Conservation (phyloP, 2,113 vertebrate genomes). For the Monopterus albus region DNA sequence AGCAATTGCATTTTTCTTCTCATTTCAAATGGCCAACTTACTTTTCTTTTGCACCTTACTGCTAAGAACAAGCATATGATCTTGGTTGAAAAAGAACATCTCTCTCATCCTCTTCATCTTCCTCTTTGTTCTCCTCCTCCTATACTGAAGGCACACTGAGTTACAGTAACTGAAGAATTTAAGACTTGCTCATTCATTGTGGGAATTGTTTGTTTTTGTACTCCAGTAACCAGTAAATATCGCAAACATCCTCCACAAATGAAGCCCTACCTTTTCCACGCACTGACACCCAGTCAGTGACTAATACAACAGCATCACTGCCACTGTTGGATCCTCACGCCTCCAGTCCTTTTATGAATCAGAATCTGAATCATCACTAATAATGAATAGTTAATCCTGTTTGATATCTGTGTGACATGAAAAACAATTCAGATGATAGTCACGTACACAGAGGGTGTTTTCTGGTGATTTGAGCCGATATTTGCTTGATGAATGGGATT, state of each 20-base stretch:
- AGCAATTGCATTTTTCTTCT: neutral
- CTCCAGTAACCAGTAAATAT: neutral
- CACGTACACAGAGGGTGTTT: neutral
- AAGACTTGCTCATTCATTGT: conserved; percentile 17
- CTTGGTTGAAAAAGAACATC: neutral
- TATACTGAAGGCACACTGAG: neutral
- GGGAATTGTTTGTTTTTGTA: conserved; percentile 27
- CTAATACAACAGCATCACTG: conserved; percentile 53
- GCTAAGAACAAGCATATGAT: neutral
- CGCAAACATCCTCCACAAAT: conserved; percentile 37
- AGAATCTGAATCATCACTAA: conserved; percentile 67
- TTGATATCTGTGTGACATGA: conserved; percentile 44
- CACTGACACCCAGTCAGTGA: conserved; percentile 55
- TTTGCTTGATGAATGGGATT: conserved; percentile 4
- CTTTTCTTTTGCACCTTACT: neutral
- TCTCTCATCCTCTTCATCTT: conserved; percentile 5
- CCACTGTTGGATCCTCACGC: conserved; percentile 45
- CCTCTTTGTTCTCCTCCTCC: conserved; percentile 19
- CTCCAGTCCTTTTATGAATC: conserved; percentile 60
- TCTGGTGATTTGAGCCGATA: conserved; percentile 19
- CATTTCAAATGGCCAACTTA: neutral
- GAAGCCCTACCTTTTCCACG: conserved; percentile 31
- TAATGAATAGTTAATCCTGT: conserved; percentile 53
- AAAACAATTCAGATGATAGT: conserved; percentile 46
- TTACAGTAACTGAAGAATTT: conserved; percentile 18